A percentile compares a stretch with the other conserved stretches of the same genome.
These are phyloP conservation scores for Pantherophis guttatus DNA, from an alignment of 2,113 vertebrate genomes.

Conservation along the genomic window DNA sequence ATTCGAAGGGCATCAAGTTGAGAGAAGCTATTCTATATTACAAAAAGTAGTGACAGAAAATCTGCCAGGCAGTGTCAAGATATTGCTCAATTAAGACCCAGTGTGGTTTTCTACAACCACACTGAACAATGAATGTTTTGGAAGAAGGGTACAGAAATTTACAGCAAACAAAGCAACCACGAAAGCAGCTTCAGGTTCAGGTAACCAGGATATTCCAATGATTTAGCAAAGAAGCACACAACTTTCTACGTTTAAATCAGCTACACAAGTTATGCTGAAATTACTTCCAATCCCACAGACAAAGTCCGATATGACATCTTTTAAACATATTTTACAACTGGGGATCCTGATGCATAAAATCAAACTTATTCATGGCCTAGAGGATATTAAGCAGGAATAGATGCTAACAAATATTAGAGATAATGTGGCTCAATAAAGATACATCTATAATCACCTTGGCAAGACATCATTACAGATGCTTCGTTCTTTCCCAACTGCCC, in stretches of 20 bases:
- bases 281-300: background rate
- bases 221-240: background rate
- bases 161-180: background rate
- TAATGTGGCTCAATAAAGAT: background rate
- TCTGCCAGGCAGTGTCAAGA: background rate
- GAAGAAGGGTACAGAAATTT: background rate
- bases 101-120: background rate
- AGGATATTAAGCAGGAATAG: background rate
- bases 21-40: background rate
- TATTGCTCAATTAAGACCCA: background rate
- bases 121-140: background rate
- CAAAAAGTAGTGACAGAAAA: background rate
- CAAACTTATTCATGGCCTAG: background rate
- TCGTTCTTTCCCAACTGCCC: background rate
- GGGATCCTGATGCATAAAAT: background rate
- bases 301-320: background rate
- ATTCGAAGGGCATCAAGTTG: background rate
- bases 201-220: background rate
- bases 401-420: background rate
- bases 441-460: background rate
- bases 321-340: background rate
- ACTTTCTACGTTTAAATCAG: background rate
- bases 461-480: background rate
- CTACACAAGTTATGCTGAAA: background rate
- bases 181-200: background rate